phyloP scores from a whole-genome alignment of 2,113 vertebrate genomes.

The Myrmophylax atrothorax region DNA sequence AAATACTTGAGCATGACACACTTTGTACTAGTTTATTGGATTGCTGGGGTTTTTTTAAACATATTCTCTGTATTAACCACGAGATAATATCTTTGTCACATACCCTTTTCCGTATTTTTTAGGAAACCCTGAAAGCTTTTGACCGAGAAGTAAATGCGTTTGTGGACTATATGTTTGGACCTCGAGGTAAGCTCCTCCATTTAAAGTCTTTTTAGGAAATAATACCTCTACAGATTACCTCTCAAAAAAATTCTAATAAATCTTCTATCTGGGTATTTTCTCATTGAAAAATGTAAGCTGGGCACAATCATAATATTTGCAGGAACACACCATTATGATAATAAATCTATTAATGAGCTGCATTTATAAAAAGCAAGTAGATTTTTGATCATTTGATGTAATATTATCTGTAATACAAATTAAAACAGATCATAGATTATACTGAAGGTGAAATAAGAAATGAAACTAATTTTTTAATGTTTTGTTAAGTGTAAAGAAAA shows the following conservation, averaged over 20 bases:
- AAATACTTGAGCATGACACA: neutral
- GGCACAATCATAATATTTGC: neutral
- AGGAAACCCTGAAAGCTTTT: slow-evolving; percentile 81
- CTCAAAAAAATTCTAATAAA: neutral
- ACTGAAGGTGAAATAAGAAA: neutral
- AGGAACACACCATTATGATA: neutral
- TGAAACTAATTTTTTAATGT: neutral
- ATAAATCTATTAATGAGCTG: neutral
- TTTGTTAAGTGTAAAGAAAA: neutral
- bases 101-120: slow-evolving; percentile 33
- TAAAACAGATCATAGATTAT: neutral
- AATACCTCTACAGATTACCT: neutral
- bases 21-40: neutral
- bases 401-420: neutral
- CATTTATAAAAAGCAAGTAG: neutral
- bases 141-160: slow-evolving; percentile 78
- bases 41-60: neutral
- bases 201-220: neutral
- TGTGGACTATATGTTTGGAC: slow-evolving; percentile 84
- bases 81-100: neutral
- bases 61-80: neutral
- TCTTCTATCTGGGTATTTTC: neutral
- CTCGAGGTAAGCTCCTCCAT: slow-evolving; percentile 75
- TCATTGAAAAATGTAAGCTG: neutral
- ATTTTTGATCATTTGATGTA: neutral